These are phyloP conservation scores for Dermochelys coriacea DNA, from an alignment of 2,797 vertebrate genomes.

Conservation along the genomic window DNA sequence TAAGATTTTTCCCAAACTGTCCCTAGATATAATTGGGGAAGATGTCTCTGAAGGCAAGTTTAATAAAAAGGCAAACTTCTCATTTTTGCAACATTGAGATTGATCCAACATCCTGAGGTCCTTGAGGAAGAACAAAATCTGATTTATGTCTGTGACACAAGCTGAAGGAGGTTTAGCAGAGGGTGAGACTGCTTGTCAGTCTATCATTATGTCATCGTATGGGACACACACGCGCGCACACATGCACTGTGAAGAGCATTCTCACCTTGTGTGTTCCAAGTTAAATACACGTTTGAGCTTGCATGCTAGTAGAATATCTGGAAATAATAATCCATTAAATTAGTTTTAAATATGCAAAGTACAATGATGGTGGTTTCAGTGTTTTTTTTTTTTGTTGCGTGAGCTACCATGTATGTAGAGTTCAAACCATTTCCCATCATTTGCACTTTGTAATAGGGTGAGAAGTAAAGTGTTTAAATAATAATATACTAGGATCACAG, in stretches of 20 bases:
- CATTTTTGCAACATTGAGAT: constrained; percentile 67
- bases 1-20: constrained; percentile 14
- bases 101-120: constrained; percentile 61
- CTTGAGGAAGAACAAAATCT: constrained; percentile 60
- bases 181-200: not conserved
- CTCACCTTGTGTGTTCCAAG: not conserved
- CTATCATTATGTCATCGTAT: constrained; percentile 8
- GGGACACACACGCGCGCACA: not conserved
- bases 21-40: constrained; percentile 55
- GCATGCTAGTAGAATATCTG: not conserved
- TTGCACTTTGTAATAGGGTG: not conserved
- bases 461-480: not conserved
- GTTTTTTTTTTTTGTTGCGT: not conserved
- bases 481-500: not conserved
- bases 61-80: constrained; percentile 77
- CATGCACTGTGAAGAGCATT: not conserved
- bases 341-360: not conserved
- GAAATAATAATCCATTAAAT: not conserved
- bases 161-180: constrained; percentile 44
- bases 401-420: not conserved
- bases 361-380: not conserved
- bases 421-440: not conserved
- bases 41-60: constrained; percentile 62
- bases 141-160: constrained; percentile 64
- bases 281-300: not conserved